Conservation (phyloP, 2,113 vertebrate species). For the Isichthys henryi region DNA sequence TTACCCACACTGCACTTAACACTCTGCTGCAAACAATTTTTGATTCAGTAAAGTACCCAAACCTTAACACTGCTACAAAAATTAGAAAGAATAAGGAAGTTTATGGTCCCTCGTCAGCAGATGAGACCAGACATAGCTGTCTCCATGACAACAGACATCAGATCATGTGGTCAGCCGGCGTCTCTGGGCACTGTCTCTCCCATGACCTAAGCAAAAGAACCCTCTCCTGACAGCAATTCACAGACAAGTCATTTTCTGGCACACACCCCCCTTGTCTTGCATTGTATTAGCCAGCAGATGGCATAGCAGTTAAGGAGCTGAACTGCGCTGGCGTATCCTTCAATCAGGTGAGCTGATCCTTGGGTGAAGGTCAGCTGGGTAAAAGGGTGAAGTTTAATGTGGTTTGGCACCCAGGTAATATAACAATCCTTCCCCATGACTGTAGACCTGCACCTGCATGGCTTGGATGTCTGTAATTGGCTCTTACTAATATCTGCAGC, state of each 20-base stretch:
- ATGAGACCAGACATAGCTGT: slow-evolving; percentile 30
- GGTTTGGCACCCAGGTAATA: background rate
- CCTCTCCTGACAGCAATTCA: background rate
- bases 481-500: background rate
- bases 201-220: slow-evolving; percentile 1
- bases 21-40: background rate
- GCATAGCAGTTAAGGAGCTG: background rate
- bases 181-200: background rate
- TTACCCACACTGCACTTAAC: slow-evolving; percentile 29
- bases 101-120: slow-evolving; percentile 24
- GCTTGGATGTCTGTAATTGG: background rate
- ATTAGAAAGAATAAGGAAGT: slow-evolving; percentile 26
- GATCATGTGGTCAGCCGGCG: background rate
- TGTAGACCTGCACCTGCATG: background rate
- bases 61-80: background rate
- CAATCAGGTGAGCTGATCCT: background rate
- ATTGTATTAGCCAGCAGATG: background rate
- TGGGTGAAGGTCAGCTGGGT: background rate
- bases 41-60: background rate
- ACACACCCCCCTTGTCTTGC: background rate
- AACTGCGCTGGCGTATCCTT: background rate
- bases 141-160: slow-evolving; percentile 35
- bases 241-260: background rate
- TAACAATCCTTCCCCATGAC: background rate
- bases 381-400: background rate